Conservation (phyloP, 2,888 invertebrate species). For the Synergus gifuensis region DNA sequence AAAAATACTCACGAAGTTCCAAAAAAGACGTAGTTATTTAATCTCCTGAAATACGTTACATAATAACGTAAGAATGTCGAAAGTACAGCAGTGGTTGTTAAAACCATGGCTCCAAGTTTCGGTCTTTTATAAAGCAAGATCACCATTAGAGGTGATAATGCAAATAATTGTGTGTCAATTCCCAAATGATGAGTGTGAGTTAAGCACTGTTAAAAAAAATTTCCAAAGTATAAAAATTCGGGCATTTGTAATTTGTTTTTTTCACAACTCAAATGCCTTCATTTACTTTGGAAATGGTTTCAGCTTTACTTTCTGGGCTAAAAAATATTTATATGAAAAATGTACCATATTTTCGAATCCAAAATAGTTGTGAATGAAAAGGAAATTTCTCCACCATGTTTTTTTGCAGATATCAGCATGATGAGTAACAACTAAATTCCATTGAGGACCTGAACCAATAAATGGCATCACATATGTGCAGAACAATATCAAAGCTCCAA, state of each 20-base stretch:
- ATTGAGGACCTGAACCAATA: slow-evolving; percentile 83
- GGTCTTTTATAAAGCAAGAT: slow-evolving; percentile 82
- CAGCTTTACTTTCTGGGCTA: not conserved
- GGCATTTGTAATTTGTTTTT: not conserved
- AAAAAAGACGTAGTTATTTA: slow-evolving; percentile 84
- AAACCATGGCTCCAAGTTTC: slow-evolving; percentile 77
- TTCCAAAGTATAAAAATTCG: not conserved
- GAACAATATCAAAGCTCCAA: slow-evolving; percentile 83
- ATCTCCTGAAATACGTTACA: slow-evolving; percentile 80
- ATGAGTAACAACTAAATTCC: slow-evolving; percentile 84
- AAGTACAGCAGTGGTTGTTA: slow-evolving; percentile 78
- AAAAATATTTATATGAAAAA: not conserved
- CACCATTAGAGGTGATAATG: slow-evolving; percentile 82
- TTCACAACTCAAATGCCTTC: no score
- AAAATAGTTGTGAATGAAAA: slow-evolving; percentile 86
- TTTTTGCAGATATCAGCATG: slow-evolving; percentile 84
- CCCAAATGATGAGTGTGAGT: slow-evolving; percentile 87
- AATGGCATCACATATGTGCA: slow-evolving; percentile 84
- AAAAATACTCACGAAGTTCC: slow-evolving; percentile 82
- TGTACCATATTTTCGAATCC: slow-evolving; percentile 86
- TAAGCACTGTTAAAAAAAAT: slow-evolving; percentile 79
- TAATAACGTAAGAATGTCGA: slow-evolving; percentile 83
- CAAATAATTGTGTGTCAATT: slow-evolving; percentile 85
- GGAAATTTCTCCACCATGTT: slow-evolving; percentile 85
- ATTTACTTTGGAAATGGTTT: not conserved